phyloP scores from a whole-genome alignment of 2,888 invertebrate species.

The Osedax fenrisi region DNA sequence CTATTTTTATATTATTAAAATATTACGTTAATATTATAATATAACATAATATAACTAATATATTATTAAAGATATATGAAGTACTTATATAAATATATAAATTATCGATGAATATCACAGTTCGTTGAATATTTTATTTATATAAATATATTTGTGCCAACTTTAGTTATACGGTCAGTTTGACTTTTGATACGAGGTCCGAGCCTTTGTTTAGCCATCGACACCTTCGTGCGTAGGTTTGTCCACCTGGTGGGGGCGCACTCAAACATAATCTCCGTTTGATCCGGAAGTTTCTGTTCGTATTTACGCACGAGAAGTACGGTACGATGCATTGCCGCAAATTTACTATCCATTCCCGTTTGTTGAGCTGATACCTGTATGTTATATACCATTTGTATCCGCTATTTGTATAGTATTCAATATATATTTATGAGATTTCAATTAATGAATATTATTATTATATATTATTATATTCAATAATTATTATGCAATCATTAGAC shows the following conservation, averaged over 20 bases:
- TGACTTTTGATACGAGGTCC: conserved; percentile 50
- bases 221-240: conserved; percentile 49
- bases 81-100: no score
- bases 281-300: conserved; percentile 44
- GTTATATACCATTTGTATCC: no score
- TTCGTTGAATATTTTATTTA: no score
- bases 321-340: conserved; percentile 49
- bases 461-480: background rate
- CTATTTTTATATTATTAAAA: no score
- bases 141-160: no score
- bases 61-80: no score
- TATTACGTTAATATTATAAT: no score
- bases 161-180: conserved; percentile 46
- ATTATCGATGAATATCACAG: no score
- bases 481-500: no score
- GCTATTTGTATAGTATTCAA: no score
- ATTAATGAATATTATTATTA: background rate
- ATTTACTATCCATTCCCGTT: conserved; percentile 49
- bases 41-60: no score
- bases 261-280: conserved; percentile 44
- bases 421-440: no score
- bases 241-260: conserved; percentile 44
- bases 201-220: conserved; percentile 49
- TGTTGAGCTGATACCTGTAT: conserved; percentile 50
- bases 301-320: conserved; percentile 48